A percentile compares a stretch with the other conserved stretches of the same genome.
Evolutionary conservation across 92 coral and sea anemone genomes (phyloP).

Genomic region (Palythoa grandis): DNA sequence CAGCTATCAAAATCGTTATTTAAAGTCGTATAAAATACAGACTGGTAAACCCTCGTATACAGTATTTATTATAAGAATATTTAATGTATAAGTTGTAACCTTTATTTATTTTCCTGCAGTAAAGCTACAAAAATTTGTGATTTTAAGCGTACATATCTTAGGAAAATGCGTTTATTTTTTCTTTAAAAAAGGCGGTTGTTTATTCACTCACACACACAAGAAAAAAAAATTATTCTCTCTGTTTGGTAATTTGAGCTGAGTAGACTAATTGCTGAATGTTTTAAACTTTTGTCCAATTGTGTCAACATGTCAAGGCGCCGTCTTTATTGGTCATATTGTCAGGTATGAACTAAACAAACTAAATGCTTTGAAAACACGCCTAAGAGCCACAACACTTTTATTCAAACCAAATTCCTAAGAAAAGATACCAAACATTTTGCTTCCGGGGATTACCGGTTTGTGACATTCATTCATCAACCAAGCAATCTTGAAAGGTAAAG

Average conservation of each 20-base stretch:
- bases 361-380: background rate
- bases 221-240: background rate
- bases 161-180: too few species aligned
- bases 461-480: background rate
- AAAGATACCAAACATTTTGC: slow-evolving; percentile 1
- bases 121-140: too few species aligned
- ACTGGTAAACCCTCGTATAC: too few species aligned
- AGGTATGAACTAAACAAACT: slow-evolving; percentile 33
- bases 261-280: background rate
- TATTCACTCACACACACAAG: background rate
- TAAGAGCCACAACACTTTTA: background rate
- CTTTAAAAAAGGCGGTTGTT: background rate
- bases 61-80: too few species aligned
- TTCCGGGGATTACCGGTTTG: background rate
- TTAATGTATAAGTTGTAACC: too few species aligned
- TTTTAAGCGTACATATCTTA: too few species aligned
- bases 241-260: slow-evolving; percentile 15
- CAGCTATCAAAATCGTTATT: too few species aligned
- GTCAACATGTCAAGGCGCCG: slow-evolving; percentile 17
- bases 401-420: slow-evolving; percentile 24
- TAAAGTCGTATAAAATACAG: too few species aligned
- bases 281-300: background rate
- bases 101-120: too few species aligned
- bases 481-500: background rate
- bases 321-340: background rate